Evolutionary conservation across 1,140 invertebrate species (phyloP).

Genomic region (Teleogryllus occipitalis): DNA sequence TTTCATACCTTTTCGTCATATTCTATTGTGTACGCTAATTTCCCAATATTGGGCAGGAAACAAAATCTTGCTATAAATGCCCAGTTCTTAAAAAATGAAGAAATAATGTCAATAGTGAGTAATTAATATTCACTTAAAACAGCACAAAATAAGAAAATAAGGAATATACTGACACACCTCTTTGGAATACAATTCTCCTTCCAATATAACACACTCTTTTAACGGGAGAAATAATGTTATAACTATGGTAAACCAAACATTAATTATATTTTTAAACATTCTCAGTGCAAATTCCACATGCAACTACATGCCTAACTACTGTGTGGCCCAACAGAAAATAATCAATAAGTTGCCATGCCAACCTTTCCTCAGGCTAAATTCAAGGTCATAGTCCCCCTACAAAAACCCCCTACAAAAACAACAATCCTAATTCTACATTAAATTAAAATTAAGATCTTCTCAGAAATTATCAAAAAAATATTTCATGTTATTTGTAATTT

Average conservation of each 20-base stretch:
- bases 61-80: conserved; percentile 74
- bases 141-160: neutral
- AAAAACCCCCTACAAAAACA: too few relatives aligned
- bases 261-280: neutral
- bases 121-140: too few relatives aligned
- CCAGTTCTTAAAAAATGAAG: conserved; percentile 60
- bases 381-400: too few relatives aligned
- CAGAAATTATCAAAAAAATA: too few relatives aligned
- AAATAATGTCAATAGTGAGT: too few relatives aligned
- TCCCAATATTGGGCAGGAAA: conserved; percentile 69
- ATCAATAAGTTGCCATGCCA: neutral
- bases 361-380: neutral
- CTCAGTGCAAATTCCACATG: neutral
- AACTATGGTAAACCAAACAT: neutral
- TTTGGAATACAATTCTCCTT: neutral
- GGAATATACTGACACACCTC: neutral
- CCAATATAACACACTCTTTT: neutral
- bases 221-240: neutral
- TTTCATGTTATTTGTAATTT: too few relatives aligned
- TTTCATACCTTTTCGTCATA: conserved; percentile 46
- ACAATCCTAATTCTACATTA: too few relatives aligned
- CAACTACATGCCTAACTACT: neutral
- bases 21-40: conserved; percentile 66
- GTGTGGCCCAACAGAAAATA: neutral
- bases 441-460: too few relatives aligned